A percentile compares a stretch with the other conserved stretches of the same genome.
These are phyloP conservation scores for Limnodromus scolopaceus DNA, from an alignment of 2,797 vertebrate species.

Conservation along the genomic window DNA sequence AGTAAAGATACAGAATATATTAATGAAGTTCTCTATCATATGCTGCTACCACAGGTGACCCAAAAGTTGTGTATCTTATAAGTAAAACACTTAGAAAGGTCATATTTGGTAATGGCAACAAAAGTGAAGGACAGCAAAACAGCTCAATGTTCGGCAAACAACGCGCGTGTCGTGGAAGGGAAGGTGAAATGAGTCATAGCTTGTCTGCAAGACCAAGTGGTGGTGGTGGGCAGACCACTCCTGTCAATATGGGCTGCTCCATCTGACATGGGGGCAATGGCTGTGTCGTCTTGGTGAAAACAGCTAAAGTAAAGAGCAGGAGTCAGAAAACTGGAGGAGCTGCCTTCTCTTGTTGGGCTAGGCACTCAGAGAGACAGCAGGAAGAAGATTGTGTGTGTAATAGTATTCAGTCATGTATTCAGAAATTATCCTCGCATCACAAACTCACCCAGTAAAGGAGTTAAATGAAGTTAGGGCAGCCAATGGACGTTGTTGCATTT, in stretches of 20 bases:
- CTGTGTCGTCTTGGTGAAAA: background rate
- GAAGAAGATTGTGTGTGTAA: background rate
- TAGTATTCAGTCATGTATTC: background rate
- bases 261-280: background rate
- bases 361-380: background rate
- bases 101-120: background rate
- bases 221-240: background rate
- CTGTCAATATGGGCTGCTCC: background rate
- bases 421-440: background rate
- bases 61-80: background rate
- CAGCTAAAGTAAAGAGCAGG: background rate
- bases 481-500: background rate
- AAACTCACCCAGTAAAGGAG: background rate
- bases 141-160: background rate
- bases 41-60: background rate
- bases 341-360: background rate
- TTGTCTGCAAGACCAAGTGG: background rate
- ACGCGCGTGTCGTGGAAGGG: background rate
- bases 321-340: background rate
- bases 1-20: background rate
- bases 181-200: background rate
- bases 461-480: background rate
- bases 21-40: background rate
- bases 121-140: background rate
- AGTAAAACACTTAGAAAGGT: background rate